These are phyloP conservation scores for Hyperopisus bebe DNA, from an alignment of 2,113 vertebrate genomes.

Conservation along the genomic window DNA sequence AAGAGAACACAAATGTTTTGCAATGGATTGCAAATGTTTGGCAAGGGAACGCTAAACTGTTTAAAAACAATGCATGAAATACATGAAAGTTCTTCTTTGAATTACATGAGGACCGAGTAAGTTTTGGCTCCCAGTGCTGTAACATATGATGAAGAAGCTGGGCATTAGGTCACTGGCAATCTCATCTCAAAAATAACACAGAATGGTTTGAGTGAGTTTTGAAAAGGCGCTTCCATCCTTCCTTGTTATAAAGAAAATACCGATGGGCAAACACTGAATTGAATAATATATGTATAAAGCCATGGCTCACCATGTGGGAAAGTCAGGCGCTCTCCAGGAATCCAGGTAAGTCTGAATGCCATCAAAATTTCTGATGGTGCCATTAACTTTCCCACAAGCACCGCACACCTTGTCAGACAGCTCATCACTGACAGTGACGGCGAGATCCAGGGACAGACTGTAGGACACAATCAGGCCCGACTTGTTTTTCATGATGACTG, in stretches of 20 bases:
- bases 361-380: neutral
- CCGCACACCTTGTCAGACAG: constrained; percentile 38
- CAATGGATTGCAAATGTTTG: neutral
- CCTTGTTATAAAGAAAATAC: too few relatives aligned
- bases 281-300: neutral
- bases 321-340: constrained; percentile 39
- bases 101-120: neutral
- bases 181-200: neutral
- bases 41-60: neutral
- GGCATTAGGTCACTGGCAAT: neutral
- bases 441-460: constrained; percentile 25
- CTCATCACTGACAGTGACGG: constrained; percentile 14
- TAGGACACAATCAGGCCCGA: constrained; percentile 42
- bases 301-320: constrained; percentile 23
- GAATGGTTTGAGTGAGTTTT: neutral
- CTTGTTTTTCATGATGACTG: constrained; percentile 33
- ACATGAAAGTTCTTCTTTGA: neutral
- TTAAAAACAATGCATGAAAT: neutral
- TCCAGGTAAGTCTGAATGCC: constrained; percentile 21
- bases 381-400: constrained; percentile 39
- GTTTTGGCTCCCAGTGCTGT: neutral
- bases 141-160: neutral
- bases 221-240: neutral
- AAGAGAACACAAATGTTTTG: neutral
- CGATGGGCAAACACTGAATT: neutral